Evolutionary conservation across 2,113 vertebrate genomes (phyloP).

Genomic region (Calypte anna): DNA sequence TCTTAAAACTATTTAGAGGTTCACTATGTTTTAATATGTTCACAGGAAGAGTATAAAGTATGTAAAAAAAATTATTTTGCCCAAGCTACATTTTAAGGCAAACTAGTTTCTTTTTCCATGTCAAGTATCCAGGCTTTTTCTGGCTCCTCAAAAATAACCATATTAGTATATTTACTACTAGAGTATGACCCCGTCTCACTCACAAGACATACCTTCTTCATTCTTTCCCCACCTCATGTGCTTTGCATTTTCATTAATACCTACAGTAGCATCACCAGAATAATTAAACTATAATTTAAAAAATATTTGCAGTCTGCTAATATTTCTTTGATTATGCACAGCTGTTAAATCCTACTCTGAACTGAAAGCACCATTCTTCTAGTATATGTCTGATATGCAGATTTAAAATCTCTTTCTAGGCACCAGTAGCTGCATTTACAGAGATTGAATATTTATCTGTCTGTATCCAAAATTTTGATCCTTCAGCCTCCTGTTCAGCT

Average conservation of each 20-base stretch:
- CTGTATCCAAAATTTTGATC: neutral
- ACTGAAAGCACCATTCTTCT: neutral
- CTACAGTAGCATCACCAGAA: neutral
- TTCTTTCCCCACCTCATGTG: neutral
- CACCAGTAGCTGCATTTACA: neutral
- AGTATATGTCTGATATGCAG: neutral
- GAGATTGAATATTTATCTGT: neutral
- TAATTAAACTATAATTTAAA: neutral
- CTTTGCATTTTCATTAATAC: conserved; percentile 19
- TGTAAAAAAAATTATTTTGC: neutral
- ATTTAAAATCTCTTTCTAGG: conserved; percentile 14
- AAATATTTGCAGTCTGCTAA: neutral
- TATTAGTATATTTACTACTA: neutral
- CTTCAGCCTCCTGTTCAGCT: neutral
- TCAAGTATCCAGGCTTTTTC: neutral
- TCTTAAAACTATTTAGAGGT: conserved; percentile 20
- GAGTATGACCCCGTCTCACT: neutral
- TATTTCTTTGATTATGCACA: neutral
- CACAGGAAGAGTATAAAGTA: conserved; percentile 18
- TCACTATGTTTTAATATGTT: conserved; percentile 4
- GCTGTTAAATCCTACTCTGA: neutral
- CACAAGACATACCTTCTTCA: neutral
- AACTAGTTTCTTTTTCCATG: neutral
- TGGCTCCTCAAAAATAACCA: neutral
- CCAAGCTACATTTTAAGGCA: neutral